Percentiles rank a stretch among this genome's conserved stretches.
Evolutionary conservation across 2,797 vertebrate species (phyloP).

Genomic region (Oryzias dopingdopingensis): DNA sequence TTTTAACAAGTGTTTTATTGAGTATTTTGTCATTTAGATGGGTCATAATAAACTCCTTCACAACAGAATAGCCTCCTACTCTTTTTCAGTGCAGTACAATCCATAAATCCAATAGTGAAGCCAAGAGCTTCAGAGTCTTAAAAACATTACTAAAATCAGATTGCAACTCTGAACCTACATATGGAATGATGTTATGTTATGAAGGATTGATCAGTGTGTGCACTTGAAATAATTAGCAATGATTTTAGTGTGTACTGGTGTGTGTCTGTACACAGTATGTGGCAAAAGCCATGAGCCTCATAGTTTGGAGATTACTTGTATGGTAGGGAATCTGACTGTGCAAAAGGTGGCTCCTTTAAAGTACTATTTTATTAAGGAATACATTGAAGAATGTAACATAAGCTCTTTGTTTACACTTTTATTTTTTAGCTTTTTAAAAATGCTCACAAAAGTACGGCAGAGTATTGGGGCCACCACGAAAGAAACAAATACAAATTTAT

Average conservation of each 20-base stretch:
- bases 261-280: slow-evolving; percentile 33
- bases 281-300: too few species aligned
- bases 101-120: slow-evolving; percentile 86
- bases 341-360: too few species aligned
- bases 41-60: slow-evolving; percentile 71
- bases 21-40: slow-evolving; percentile 71
- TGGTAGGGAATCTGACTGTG: too few species aligned
- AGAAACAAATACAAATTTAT: too few species aligned
- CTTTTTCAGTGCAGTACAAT: slow-evolving; percentile 80
- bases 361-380: too few species aligned
- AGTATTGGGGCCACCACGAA: too few species aligned
- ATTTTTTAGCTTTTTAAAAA: too few species aligned
- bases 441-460: too few species aligned
- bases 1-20: slow-evolving; percentile 69
- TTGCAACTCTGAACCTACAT: slow-evolving; percentile 82
- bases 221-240: slow-evolving; percentile 96
- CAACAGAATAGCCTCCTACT: slow-evolving; percentile 58
- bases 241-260: slow-evolving; percentile 77
- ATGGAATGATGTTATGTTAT: slow-evolving; percentile 88
- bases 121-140: slow-evolving; percentile 82
- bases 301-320: too few species aligned
- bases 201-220: slow-evolving; percentile 91
- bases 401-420: too few species aligned
- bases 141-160: slow-evolving; percentile 90
- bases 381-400: too few species aligned